phyloP scores from a whole-genome alignment of 2,113 vertebrate species.

The Cariama cristata region DNA sequence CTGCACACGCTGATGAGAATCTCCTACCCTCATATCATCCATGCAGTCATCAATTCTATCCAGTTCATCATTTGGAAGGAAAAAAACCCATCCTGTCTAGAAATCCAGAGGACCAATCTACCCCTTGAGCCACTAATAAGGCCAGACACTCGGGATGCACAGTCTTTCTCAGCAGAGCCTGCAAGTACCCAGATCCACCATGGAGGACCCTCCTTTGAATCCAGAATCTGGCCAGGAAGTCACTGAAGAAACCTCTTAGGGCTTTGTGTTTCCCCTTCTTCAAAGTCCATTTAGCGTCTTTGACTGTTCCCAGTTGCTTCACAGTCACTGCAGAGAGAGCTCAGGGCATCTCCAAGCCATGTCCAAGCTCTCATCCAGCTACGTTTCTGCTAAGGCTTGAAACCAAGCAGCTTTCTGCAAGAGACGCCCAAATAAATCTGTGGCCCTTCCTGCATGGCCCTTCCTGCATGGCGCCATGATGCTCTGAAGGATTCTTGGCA shows the following conservation, averaged over 20 bases:
- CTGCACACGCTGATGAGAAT: neutral
- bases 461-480: neutral
- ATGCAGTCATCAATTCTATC: neutral
- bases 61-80: neutral
- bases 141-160: accelerated
- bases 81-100: neutral
- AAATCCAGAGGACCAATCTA: neutral
- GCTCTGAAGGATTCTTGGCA: neutral
- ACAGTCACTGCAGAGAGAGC: neutral
- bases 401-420: neutral
- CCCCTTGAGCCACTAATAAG: neutral
- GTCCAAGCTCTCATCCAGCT: neutral
- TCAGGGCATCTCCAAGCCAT: neutral
- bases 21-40: neutral
- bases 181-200: neutral
- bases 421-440: neutral
- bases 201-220: neutral
- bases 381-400: neutral
- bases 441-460: neutral
- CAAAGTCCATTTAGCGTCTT: neutral
- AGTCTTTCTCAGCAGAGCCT: neutral
- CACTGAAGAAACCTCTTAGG: neutral
- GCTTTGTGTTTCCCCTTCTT: neutral
- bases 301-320: neutral
- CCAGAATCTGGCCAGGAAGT: neutral